Evolutionary conservation across 1,140 invertebrate species (phyloP), one percentile per base, ranked within the genome.

Genomic region (Goniozus legneri): DNA sequence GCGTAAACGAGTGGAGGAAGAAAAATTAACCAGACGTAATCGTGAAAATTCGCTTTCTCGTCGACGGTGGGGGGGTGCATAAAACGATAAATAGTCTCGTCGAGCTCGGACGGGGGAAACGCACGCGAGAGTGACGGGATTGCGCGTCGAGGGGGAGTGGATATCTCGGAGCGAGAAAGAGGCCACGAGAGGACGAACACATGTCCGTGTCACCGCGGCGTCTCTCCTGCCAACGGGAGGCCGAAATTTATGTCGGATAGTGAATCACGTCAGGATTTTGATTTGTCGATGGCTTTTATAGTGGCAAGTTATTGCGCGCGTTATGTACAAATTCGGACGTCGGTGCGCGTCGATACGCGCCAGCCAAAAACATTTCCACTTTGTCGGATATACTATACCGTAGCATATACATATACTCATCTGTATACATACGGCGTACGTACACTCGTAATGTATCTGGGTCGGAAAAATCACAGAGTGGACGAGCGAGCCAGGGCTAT

Each of bases 271-370:
- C 73, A 72, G 72, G 73, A 73, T 76, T n/a, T 76, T 76, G 73
- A 76, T 76, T 76, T 76, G 73, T 75, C 71, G 73, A 76, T 75
- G 69, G 73, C 67, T 76, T 76, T 76, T 75, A 76, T 73, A 71
- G 66, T 64, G 65, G 68, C 71, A 73, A 75, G 71, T 73, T 75
- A 74, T 75, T 74, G 71, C 71, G 66, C 64, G 69, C 66, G 69
- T 71, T 73, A 66, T 64, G 67, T 66, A 68, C 65, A 71, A 73
- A 73, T 73, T 73, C 63, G 60, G 45, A 22, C 16, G 24, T 12
- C 6, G 24, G 6, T 27, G 24, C 24, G 24, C 6, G 6, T 6
- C 24, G 24, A 27, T 27, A 12, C 32, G 32, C 14, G n/a, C 8
- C 32, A 27, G 41, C 44, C 47, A 53, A 40, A 45, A 59, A 58